Conservation (phyloP, 2,797 vertebrate genomes). For the Anas capensis region DNA sequence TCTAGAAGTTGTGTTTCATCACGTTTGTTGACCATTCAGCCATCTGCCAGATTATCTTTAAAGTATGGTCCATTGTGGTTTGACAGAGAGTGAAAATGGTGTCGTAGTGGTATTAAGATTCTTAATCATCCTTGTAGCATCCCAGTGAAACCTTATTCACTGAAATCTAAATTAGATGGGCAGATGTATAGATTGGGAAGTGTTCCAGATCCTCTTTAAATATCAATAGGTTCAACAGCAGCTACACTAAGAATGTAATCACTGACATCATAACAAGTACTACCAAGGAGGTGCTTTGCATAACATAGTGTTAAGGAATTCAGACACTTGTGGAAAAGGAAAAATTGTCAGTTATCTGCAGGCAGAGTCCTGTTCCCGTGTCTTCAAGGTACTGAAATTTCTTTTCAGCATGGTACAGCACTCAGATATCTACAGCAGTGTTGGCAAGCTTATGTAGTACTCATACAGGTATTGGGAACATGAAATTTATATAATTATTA, state of each 20-base stretch:
- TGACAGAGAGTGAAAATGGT: background rate
- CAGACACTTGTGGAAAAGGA: background rate
- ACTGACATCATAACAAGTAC: background rate
- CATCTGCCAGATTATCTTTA: slow-evolving; percentile 29
- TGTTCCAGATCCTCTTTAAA: slow-evolving; percentile 32
- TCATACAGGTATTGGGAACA: background rate
- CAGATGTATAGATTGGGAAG: slow-evolving; percentile 21
- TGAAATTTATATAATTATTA: too few relatives aligned
- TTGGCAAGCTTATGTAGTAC: background rate
- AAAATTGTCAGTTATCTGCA: background rate
- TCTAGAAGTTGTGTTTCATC: background rate
- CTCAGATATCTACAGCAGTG: background rate
- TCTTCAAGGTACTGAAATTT: background rate
- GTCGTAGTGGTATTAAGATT: background rate
- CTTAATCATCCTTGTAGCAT: background rate
- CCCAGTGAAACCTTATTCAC: background rate
- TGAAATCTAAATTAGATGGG: background rate
- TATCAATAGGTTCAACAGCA: background rate
- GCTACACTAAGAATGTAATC: background rate
- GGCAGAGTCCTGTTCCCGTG: background rate
- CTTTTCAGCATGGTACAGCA: background rate
- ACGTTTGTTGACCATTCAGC: background rate
- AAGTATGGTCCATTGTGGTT: background rate
- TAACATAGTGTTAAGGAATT: background rate
- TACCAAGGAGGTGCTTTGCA: background rate